Percentiles rank a stretch among this genome's conserved stretches.
Evolutionary conservation across 2,797 vertebrate genomes (phyloP).

Genomic region (Danio aesculapii): DNA sequence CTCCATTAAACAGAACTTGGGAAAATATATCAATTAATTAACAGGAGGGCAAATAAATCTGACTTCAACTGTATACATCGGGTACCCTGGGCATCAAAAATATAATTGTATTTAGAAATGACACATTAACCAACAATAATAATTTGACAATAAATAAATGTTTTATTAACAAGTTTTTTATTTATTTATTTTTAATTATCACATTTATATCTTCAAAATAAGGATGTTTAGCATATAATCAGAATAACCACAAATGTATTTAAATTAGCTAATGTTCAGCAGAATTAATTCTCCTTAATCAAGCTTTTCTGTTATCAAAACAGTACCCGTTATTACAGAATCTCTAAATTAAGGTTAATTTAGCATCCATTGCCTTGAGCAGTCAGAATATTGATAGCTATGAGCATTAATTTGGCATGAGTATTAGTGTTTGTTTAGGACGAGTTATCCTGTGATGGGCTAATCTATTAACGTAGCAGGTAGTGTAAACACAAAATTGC

Average conservation of each 20-base stretch:
- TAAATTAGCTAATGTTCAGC: constrained; percentile 11
- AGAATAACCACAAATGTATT: constrained; percentile 22
- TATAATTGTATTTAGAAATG: no score
- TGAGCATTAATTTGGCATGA: constrained; percentile 67
- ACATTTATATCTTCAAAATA: no score
- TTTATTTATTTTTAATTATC: no score
- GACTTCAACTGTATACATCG: no score
- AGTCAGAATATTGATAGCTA: constrained; percentile 72
- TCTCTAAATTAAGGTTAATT: constrained; percentile 57
- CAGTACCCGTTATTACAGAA: constrained; percentile 32
- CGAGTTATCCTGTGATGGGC: constrained; percentile 68
- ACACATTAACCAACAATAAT: no score
- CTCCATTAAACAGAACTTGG: no score
- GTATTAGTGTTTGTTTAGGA: constrained; percentile 65
- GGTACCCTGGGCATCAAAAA: no score
- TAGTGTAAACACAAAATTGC: constrained; percentile 53
- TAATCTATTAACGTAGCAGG: constrained; percentile 63
- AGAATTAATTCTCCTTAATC: constrained; percentile 42
- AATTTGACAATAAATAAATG: no score
- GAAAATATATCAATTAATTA: no score
- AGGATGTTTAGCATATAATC: no score
- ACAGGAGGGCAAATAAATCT: no score
- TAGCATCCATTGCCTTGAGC: constrained; percentile 48
- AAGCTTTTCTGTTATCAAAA: constrained; percentile 27
- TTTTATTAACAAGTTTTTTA: no score